These are phyloP conservation scores for Limnephilus auricula DNA, from an alignment of 2,888 invertebrate species.

Conservation along the genomic window DNA sequence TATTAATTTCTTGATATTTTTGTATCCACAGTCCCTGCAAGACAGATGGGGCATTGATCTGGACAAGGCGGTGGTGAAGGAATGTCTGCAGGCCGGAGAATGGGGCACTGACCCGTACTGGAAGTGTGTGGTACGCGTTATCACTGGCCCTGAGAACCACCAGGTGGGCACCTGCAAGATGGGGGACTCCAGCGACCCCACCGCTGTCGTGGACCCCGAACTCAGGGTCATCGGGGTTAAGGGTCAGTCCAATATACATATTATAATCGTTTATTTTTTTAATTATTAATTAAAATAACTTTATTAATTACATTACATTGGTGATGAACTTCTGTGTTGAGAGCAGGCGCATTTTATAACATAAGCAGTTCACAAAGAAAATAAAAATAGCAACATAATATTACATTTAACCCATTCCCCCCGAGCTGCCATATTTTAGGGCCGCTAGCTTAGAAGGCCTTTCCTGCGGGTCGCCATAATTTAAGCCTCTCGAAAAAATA, in stretches of 20 bases:
- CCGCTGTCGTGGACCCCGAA: constrained; percentile 86
- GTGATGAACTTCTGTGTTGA: too few species aligned
- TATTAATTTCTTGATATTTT: background rate
- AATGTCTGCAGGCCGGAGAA: constrained; percentile 73
- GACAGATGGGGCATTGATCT: constrained; percentile 79
- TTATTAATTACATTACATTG: too few species aligned
- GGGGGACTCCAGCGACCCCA: constrained; percentile 83
- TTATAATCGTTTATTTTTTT: too few species aligned
- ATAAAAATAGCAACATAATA: too few species aligned
- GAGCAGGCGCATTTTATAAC: too few species aligned
- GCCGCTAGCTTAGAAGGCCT: too few species aligned
- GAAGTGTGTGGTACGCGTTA: constrained; percentile 83
- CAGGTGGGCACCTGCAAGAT: constrained; percentile 91
- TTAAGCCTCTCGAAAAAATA: too few species aligned
- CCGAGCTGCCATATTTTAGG: too few species aligned
- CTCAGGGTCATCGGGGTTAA: constrained; percentile 81
- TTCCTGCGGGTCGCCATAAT: too few species aligned
- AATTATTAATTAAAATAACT: too few species aligned
- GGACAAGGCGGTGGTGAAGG: constrained; percentile 74
- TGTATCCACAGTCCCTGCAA: constrained; percentile 73
- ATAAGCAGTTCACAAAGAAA: too few species aligned
- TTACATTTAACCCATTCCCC: too few species aligned
- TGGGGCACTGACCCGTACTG: constrained; percentile 84
- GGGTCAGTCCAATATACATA: constrained; percentile 71
- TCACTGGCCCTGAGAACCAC: constrained; percentile 90